phyloP scores from a whole-genome alignment of 1,140 invertebrate species.

The Dendroctonus valens region DNA sequence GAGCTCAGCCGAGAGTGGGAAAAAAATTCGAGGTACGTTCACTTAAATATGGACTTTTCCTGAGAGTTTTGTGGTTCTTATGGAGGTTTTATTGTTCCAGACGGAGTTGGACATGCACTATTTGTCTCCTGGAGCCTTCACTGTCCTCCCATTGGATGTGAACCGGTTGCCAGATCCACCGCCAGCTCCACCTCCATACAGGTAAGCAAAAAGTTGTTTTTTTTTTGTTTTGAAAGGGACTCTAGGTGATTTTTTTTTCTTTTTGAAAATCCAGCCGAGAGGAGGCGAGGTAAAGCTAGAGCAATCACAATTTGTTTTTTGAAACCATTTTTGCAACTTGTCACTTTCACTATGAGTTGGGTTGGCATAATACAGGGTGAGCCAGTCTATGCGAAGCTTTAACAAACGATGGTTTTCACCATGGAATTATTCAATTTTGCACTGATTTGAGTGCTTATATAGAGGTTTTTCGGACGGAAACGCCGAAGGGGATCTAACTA shows the following conservation, averaged over 20 bases:
- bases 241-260: constrained; percentile 6
- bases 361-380: no score
- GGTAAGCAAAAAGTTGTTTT: constrained; percentile 34
- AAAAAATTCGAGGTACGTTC: no score
- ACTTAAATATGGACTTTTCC: no score
- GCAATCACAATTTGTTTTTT: background rate
- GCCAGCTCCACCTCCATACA: constrained; percentile 44
- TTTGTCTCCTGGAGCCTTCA: constrained; percentile 47
- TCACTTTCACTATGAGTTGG: no score
- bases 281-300: constrained; percentile 14
- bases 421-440: no score
- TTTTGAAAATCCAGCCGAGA: constrained; percentile 13
- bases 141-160: constrained; percentile 43
- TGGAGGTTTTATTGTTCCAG: constrained; percentile 10
- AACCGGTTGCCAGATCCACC: constrained; percentile 41
- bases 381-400: no score
- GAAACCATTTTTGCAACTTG: no score
- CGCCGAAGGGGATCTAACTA: constrained; percentile 41
- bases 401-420: no score
- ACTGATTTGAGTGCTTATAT: no score
- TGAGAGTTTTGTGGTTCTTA: no score
- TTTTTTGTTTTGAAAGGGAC: constrained; percentile 5
- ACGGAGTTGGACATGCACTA: constrained; percentile 42
- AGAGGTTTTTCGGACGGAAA: constrained; percentile 39
- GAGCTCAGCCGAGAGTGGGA: no score